A percentile compares a stretch with the other conserved stretches of the same genome.
phyloP scores from a whole-genome alignment of 2,888 invertebrate species.

The Lithophane semibrunnea region DNA sequence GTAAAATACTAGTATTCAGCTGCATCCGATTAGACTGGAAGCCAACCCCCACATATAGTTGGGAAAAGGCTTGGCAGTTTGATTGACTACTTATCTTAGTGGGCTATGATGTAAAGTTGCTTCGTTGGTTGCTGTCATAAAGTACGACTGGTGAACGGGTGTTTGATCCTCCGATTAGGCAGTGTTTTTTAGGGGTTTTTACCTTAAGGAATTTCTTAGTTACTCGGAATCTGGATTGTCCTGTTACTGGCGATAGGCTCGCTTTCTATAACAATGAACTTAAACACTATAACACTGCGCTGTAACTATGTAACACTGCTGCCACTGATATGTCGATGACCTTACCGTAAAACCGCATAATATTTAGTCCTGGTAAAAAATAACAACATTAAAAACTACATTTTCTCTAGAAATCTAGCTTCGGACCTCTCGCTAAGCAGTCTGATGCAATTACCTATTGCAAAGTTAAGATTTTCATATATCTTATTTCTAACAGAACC shows the following conservation, averaged over 20 bases:
- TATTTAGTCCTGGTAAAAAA: neutral
- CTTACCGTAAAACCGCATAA: neutral
- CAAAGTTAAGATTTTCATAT: neutral
- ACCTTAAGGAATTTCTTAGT: neutral
- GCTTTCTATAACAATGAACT: neutral
- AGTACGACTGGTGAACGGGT: neutral
- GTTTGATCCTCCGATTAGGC: neutral
- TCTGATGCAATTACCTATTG: neutral
- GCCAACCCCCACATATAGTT: no score
- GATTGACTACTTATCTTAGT: constrained; percentile 23
- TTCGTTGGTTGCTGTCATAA: neutral
- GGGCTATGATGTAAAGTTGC: neutral
- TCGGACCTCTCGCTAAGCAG: neutral
- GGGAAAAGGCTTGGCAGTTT: no score
- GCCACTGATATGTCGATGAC: neutral
- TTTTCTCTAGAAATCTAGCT: neutral
- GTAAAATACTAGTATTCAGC: no score
- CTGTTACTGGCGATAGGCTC: neutral
- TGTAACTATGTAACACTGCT: neutral
- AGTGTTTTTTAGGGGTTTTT: neutral
- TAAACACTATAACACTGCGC: neutral
- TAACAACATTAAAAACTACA: neutral
- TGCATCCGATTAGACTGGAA: no score
- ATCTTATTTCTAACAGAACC: constrained; percentile 12
- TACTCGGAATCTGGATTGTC: no score